Base-by-base conservation (phyloP, 2,113 vertebrate species). In the Noctilio leporinus region DNA sequence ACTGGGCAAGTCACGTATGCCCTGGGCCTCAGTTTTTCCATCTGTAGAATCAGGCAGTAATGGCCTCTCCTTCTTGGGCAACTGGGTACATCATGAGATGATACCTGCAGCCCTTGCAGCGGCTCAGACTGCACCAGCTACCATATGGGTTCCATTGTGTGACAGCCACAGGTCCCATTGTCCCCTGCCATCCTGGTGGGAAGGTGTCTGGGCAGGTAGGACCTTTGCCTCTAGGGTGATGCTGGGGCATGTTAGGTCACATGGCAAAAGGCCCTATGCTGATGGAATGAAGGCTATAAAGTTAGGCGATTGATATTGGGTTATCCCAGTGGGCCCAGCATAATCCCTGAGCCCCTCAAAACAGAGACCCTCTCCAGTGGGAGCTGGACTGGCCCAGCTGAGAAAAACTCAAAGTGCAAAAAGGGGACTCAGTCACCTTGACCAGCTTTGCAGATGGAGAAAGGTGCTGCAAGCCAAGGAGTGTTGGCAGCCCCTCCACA, bases 1-100 rank as follows among this genome's bases (percentile, higher is more conserved):
- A 12, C 11, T 20, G 20, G 6, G 17, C 5, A 35, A 45, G 35
- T 14, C 38, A 69, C 64, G 43, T 35, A 95, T 75, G 91, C 22
- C 97, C 93, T 95, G 70, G 95, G 64, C 95, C 64, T 80, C 64
- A 77, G 82, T 80, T 75, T 85, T 64, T 80, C 40, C 85, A 80
- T 55, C 91, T 97, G 62, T 88, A 93, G 94, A 93, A 96, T 3
- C 2, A 62, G 72, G 8, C 4, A 12, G 70, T 38, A 4, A 22
- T 1, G 35, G 16, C 4, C 12, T 10, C 51, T 24, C 0, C 3
- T 40, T 28, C 26, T 64, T 3, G 26, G 35, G 33, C 24, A 9
- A n/a, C 65, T 8, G 57, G 57, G 30, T 19, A 17, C 17, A 11
- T 3, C 12, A 30, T 19, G n/a, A 45, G 8, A 19, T 3, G 3